Conservation (phyloP, 1,140 invertebrate species). For the Tenebrio molitor region DNA sequence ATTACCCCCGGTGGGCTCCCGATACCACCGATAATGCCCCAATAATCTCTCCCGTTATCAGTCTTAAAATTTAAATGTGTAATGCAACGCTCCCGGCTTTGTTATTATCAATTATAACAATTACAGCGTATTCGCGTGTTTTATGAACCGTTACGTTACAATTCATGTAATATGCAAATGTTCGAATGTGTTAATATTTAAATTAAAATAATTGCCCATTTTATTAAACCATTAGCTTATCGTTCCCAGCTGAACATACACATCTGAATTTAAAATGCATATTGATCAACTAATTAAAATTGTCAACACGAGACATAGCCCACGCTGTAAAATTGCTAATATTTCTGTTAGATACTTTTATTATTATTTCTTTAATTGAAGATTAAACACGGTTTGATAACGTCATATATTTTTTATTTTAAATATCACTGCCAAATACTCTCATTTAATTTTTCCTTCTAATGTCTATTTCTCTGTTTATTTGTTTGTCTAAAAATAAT, state of each 20-base stretch:
- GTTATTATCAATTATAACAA: neutral
- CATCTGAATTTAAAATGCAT: too few species aligned
- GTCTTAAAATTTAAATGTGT: slow-evolving; percentile 5
- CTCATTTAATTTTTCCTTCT: too few species aligned
- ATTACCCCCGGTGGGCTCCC: neutral
- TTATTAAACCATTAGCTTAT: slow-evolving; percentile 8
- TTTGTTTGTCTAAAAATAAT: too few species aligned
- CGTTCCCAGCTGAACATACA: neutral
- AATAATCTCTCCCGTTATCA: neutral
- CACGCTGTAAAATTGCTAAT: too few species aligned
- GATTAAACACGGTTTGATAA: too few species aligned
- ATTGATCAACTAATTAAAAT: too few species aligned
- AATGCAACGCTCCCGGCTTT: neutral
- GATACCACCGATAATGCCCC: neutral
- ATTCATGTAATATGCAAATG: neutral
- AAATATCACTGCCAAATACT: too few species aligned
- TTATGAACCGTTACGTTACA: slow-evolving; percentile 14
- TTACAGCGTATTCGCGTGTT: slow-evolving; percentile 19
- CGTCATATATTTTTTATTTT: too few species aligned
- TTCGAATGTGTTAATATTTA: slow-evolving; percentile 29
- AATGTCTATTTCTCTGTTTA: too few species aligned
- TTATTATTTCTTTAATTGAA: too few species aligned
- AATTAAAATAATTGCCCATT: slow-evolving; percentile 20
- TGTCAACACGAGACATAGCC: too few species aligned
- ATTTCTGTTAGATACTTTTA: too few species aligned